Evolutionary conservation across 2,797 vertebrate species (phyloP).

Genomic region (Gambelia wislizenii): DNA sequence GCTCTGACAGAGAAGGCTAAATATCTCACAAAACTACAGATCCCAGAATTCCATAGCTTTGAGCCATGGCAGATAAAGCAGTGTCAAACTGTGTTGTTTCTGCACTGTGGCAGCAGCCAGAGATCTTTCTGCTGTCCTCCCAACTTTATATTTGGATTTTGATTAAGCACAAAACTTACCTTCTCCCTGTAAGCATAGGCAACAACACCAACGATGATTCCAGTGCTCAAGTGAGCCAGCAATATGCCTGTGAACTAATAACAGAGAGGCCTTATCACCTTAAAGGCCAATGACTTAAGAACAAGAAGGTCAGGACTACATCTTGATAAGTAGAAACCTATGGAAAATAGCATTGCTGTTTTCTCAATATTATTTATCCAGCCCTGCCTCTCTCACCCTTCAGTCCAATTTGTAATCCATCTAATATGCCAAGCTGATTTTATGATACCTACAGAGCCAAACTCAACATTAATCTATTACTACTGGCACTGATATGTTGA

Average conservation of each 20-base stretch:
- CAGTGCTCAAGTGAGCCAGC: not conserved
- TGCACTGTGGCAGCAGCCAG: no score
- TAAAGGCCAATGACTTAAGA: not conserved
- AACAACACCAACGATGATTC: not conserved
- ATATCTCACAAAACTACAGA: no score
- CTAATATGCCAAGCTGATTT: not conserved
- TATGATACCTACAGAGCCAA: not conserved
- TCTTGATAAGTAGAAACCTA: not conserved
- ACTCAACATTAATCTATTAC: conserved; percentile 17
- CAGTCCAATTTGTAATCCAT: not conserved
- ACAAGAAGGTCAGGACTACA: not conserved
- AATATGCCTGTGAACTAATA: not conserved
- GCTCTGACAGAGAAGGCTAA: no score
- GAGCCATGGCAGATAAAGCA: no score
- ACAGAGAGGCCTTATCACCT: not conserved
- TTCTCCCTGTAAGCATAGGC: conserved; percentile 33
- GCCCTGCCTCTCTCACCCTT: not conserved
- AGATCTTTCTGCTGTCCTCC: not conserved
- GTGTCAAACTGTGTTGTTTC: no score
- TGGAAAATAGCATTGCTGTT: fast-evolving
- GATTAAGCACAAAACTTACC: not conserved
- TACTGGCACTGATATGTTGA: conserved; percentile 8
- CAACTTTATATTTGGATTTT: not conserved
- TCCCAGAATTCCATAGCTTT: no score
- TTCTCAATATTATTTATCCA: conserved; percentile 3